Evolutionary conservation across 2,797 vertebrate genomes (phyloP).

Genomic region (Ispidina lecontei): DNA sequence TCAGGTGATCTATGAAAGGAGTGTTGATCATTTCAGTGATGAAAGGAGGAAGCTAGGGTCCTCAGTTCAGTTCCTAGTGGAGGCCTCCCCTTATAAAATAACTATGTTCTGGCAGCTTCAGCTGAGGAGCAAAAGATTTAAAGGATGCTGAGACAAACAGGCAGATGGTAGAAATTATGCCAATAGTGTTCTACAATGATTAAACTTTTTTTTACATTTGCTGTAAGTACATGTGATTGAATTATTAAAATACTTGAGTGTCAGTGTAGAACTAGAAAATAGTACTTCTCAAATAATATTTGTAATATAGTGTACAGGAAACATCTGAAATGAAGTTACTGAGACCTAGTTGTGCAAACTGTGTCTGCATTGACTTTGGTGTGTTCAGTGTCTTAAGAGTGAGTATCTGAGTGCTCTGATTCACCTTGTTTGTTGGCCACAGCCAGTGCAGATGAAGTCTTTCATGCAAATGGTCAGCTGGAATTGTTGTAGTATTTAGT

Average conservation of each 20-base stretch:
- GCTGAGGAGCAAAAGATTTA: background rate
- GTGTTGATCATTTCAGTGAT: background rate
- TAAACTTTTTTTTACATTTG: background rate
- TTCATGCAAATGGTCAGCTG: background rate
- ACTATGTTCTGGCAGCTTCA: background rate
- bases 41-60: background rate
- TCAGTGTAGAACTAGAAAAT: background rate
- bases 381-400: too few species aligned
- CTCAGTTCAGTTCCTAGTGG: background rate
- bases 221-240: background rate
- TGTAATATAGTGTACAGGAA: background rate
- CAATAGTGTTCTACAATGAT: background rate
- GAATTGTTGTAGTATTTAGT: background rate
- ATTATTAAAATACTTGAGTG: background rate
- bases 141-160: background rate
- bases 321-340: background rate
- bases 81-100: background rate
- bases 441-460: background rate
- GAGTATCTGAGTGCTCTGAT: background rate
- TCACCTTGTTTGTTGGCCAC: fast-evolving
- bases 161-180: background rate
- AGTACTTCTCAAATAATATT: background rate
- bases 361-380: background rate
- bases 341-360: background rate
- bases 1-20: background rate